Base-by-base conservation (phyloP, 2,797 vertebrate genomes). In the Enteromius trimaculatus region DNA sequence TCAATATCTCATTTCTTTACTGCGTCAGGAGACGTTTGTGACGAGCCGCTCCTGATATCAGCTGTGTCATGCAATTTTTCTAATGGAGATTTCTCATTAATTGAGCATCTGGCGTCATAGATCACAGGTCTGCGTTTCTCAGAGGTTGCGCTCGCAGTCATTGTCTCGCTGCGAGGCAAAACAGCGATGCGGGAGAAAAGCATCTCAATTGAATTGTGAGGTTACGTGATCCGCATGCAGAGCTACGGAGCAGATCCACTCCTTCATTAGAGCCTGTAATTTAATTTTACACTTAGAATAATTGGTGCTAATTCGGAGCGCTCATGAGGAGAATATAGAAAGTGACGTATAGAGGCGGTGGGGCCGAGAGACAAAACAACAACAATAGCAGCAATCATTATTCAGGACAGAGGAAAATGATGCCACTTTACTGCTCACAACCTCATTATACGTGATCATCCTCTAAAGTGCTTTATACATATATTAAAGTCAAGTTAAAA, bases 61-160 rank as follows among this genome's bases (percentile, higher is more conserved):
- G 91, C 87, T 89, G 87, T 90, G 91, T 93, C 94, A 88, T 92
- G 90, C 88, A 88, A 93, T 94, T 92, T 90, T 92, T 93, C 89
- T 91, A 89, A 95, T 94, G 94, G 96, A 96, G 91, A 79, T 66
- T 78, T 93, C 90, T 92, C 90, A 92, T 93, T 94, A 92, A 92
- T 93, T 89, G 85, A 90, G 85, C 71, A 83, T 89, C 86, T 10
- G 8, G 74, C 79, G 88, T 88, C 70, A 89, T 90, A 92, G 85
- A 94, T 91, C 92, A 92, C 55, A 11, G 88, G 77, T 89, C 90
- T 81, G 90, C 88, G 89, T 91, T 90, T 87, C 87, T 23, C 37
- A 53, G 88, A 81, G 89, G 80, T 85, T 91, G 76, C 76, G 83
- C 79, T 79, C 84, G 34, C n/a, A 84, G 83, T 70, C 74, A 17